A percentile compares a stretch with the other conserved stretches of the same genome.
Evolutionary conservation across 2,888 invertebrate species (phyloP).

Genomic region (Notodonta ziczac): DNA sequence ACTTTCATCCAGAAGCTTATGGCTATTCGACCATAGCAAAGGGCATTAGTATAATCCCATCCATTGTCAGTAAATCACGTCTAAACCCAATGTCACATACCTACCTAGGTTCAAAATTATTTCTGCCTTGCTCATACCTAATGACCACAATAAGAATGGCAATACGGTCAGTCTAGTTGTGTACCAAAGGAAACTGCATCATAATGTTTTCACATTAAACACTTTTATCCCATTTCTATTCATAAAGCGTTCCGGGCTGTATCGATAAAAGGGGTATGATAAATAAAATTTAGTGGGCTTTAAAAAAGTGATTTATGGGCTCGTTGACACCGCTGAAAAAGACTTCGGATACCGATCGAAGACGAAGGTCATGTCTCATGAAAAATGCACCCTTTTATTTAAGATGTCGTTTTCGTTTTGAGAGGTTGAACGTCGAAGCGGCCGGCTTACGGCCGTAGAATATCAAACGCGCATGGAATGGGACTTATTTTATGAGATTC

Average conservation of each 20-base stretch:
- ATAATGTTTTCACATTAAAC: too few species aligned
- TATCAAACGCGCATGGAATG: neutral
- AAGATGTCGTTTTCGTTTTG: neutral
- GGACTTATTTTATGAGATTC: neutral
- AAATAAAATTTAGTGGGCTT: conserved; percentile 28
- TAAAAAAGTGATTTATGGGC: conserved; percentile 22
- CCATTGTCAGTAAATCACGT: too few species aligned
- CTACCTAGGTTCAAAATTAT: too few species aligned
- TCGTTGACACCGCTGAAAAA: conserved; percentile 11
- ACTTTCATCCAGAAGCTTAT: too few species aligned
- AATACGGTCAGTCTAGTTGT: too few species aligned
- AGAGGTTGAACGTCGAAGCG: neutral
- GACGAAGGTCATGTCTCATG: conserved; percentile 25
- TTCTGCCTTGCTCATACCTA: too few species aligned
- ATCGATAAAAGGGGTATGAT: conserved; percentile 13
- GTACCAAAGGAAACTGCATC: too few species aligned
- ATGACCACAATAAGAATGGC: too few species aligned
- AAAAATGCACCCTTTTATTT: conserved; percentile 13
- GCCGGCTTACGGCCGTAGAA: neutral
- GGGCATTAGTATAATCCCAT: too few species aligned
- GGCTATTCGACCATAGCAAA: too few species aligned
- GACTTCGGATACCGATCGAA: conserved; percentile 24
- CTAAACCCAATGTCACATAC: too few species aligned
- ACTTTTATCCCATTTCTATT: too few species aligned
- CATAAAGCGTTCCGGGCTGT: neutral